phyloP scores from a whole-genome alignment of 2,797 vertebrate genomes.

The Enteromius paludinosus region DNA sequence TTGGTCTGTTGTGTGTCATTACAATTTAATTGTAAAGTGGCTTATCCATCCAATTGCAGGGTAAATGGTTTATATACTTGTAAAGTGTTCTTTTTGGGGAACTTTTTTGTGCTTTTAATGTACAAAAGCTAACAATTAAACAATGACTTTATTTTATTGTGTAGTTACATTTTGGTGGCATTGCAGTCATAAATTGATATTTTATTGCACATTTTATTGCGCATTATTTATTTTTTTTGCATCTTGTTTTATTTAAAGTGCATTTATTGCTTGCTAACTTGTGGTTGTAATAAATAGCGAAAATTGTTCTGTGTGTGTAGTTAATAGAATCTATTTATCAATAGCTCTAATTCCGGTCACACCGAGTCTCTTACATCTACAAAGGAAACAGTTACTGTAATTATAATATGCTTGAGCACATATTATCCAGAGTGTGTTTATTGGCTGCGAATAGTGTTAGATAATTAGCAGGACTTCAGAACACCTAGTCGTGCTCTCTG shows the following conservation, averaged over 20 bases:
- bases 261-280: neutral
- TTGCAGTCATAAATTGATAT: neutral
- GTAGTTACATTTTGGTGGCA: neutral
- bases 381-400: constrained; percentile 9
- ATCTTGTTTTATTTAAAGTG: neutral
- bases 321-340: neutral
- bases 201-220: neutral
- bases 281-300: neutral
- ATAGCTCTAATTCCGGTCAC: constrained; percentile 6
- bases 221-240: neutral
- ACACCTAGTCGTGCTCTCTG: neutral
- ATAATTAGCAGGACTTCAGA: constrained; percentile 28
- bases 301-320: neutral
- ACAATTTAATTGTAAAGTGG: neutral
- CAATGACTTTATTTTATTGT: too few relatives aligned
- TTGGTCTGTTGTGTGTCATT: neutral
- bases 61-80: neutral
- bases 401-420: constrained; percentile 12
- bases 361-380: neutral
- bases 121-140: neutral
- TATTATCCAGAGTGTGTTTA: constrained; percentile 22
- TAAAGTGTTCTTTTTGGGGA: too few relatives aligned
- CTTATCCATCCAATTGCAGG: neutral
- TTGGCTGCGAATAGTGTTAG: constrained; percentile 10
- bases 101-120: neutral